Conservation (phyloP, 2,113 vertebrate species). For the Archocentrus centrarchus region DNA sequence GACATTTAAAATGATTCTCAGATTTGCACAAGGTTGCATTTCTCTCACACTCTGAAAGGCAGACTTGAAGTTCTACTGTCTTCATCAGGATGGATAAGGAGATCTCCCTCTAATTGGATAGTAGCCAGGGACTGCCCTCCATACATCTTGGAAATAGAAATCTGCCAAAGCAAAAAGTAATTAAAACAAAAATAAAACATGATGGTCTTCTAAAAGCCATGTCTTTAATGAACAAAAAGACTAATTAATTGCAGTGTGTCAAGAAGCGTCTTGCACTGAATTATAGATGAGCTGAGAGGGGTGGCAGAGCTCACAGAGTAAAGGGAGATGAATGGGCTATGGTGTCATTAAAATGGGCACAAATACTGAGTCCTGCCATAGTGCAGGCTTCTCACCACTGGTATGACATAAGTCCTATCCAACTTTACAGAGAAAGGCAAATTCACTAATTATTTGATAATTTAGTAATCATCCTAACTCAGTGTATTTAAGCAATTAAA, state of each 20-base stretch:
- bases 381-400: no score
- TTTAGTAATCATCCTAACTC: no score
- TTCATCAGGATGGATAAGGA: constrained; percentile 36
- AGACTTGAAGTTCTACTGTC: no score
- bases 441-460: no score
- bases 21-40: neutral
- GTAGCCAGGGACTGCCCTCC: constrained; percentile 29
- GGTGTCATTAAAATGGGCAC: neutral
- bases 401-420: no score
- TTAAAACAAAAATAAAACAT: constrained; percentile 79
- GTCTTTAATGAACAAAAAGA: constrained; percentile 78
- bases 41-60: no score
- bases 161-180: constrained; percentile 67
- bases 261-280: constrained; percentile 68
- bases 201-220: constrained; percentile 69
- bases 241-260: constrained; percentile 77
- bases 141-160: constrained; percentile 58
- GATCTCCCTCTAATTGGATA: constrained; percentile 58
- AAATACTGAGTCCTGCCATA: neutral
- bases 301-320: constrained; percentile 12
- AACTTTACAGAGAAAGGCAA: no score
- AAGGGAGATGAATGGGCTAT: constrained; percentile 38
- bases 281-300: constrained; percentile 70
- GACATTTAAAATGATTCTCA: constrained; percentile 5
- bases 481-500: no score